Conservation (phyloP, 2,888 invertebrate genomes). For the Crematogaster levior region DNA sequence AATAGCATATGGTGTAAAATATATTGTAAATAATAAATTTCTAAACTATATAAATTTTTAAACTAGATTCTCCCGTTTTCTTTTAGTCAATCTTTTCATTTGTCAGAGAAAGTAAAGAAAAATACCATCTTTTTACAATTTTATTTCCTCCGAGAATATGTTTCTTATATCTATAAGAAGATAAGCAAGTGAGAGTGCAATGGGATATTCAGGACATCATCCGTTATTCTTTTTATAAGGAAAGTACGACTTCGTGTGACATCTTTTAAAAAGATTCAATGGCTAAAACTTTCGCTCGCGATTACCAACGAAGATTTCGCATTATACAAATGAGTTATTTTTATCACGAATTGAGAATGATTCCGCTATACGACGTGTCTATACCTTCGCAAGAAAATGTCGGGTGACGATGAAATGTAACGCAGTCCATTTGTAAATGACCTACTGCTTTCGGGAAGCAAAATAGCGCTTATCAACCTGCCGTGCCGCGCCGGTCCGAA, state of each 20-base stretch:
- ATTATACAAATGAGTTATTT: constrained; percentile 1
- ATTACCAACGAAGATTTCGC: constrained; percentile 10
- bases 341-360: not conserved
- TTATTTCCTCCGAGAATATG: not conserved
- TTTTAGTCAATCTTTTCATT: not conserved
- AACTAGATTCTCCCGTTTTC: too few species aligned
- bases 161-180: not conserved
- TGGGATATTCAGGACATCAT: not conserved
- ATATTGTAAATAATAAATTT: not conserved
- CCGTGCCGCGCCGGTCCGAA: not conserved
- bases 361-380: not conserved
- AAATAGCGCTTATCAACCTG: not conserved
- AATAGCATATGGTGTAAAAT: not conserved
- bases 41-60: not conserved
- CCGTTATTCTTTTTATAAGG: constrained; percentile 2
- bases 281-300: constrained; percentile 27
- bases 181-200: not conserved
- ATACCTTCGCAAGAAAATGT: not conserved
- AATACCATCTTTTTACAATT: not conserved
- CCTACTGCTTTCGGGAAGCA: not conserved
- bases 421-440: not conserved
- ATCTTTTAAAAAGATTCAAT: constrained; percentile 13
- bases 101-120: not conserved
- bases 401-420: not conserved
- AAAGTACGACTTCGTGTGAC: not conserved